phyloP scores from a whole-genome alignment of 2,888 invertebrate genomes.

The Leucania comma region DNA sequence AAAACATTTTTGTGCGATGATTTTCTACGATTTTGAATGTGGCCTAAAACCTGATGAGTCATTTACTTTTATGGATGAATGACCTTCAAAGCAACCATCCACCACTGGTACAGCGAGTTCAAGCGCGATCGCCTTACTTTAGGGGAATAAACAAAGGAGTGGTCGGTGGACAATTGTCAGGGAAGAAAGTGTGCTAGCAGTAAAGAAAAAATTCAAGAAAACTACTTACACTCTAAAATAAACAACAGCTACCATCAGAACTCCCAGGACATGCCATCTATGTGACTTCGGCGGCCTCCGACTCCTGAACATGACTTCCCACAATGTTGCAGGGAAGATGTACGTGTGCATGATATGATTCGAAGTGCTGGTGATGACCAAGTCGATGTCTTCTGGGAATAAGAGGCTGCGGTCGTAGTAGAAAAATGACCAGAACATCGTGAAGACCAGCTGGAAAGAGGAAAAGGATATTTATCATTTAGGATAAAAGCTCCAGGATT shows the following conservation, averaged over 20 bases:
- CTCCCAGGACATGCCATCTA: neutral
- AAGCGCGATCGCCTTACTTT: too few species aligned
- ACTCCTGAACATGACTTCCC: slow-evolving; percentile 56
- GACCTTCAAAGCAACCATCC: too few species aligned
- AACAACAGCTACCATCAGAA: neutral
- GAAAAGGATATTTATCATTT: neutral
- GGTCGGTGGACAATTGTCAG: too few species aligned
- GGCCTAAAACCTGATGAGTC: too few species aligned
- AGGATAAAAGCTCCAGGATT: neutral
- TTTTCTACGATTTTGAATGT: too few species aligned
- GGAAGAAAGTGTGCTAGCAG: too few species aligned
- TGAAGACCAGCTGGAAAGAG: slow-evolving; percentile 54
- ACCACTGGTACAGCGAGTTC: too few species aligned
- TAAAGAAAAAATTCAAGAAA: too few species aligned
- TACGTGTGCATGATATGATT: slow-evolving; percentile 67
- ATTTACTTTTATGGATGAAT: too few species aligned
- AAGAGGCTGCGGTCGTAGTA: slow-evolving; percentile 59
- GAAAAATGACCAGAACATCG: slow-evolving; percentile 61
- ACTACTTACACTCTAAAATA: slow-evolving; percentile 60
- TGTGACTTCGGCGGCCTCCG: slow-evolving; percentile 33
- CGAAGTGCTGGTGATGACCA: slow-evolving; percentile 49
- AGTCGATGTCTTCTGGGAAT: slow-evolving; percentile 60
- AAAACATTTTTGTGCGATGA: too few species aligned
- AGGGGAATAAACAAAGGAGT: too few species aligned
- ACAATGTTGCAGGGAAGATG: slow-evolving; percentile 44